Evolutionary conservation across 2,797 vertebrate genomes (phyloP).

Genomic region (Kryptolebias ocellatus): DNA sequence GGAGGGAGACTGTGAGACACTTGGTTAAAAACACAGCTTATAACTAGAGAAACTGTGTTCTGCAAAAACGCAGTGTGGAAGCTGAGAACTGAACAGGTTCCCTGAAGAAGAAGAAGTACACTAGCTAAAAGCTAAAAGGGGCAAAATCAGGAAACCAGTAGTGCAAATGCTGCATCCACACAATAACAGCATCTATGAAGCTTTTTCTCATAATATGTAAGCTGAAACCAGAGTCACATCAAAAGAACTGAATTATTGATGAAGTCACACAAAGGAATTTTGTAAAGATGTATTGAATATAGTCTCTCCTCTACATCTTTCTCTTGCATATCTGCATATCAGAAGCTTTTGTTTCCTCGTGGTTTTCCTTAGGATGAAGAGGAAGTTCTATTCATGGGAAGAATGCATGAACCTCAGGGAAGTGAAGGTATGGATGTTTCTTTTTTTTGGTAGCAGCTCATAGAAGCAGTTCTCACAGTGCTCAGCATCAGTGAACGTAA

Average conservation of each 20-base stretch:
- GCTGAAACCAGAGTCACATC: slow-evolving; percentile 32
- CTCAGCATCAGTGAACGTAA: not conserved
- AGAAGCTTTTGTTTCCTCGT: not conserved
- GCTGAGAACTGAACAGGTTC: no score
- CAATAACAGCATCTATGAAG: not conserved
- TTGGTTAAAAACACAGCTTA: not conserved
- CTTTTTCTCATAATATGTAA: slow-evolving; percentile 13
- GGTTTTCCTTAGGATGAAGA: slow-evolving; percentile 91
- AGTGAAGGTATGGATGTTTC: slow-evolving; percentile 89
- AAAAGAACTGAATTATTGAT: slow-evolving; percentile 51
- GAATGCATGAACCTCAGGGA: slow-evolving; percentile 98
- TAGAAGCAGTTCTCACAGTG: not conserved
- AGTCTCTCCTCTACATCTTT: not conserved
- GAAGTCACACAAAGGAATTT: slow-evolving; percentile 19
- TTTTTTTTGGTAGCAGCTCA: not conserved
- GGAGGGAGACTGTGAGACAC: not conserved
- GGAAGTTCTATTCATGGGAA: slow-evolving; percentile 99
- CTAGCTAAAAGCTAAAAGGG: no score
- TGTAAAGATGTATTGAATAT: slow-evolving; percentile 4
- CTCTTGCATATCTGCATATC: not conserved
- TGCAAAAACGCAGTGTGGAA: no score
- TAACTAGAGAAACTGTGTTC: no score
- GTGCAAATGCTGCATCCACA: no score
- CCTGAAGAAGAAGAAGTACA: no score
- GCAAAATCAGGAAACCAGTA: no score